Conservation (phyloP, 2,888 invertebrate species). For the Anorthoa munda region DNA sequence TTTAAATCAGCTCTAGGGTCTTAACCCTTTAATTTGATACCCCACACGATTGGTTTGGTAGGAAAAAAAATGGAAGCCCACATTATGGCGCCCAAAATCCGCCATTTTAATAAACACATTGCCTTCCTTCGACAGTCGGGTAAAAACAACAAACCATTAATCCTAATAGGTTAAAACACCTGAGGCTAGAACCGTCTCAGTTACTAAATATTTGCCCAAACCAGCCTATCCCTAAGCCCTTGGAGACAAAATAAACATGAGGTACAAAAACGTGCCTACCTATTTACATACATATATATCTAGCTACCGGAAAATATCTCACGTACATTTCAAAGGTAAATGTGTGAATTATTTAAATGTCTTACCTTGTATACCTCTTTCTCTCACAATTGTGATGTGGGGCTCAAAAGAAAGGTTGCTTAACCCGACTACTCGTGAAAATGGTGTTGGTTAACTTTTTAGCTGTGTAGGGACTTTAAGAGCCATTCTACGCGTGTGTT, state of each 20-base stretch:
- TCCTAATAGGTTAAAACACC: background rate
- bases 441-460: background rate
- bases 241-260: conserved; percentile 36
- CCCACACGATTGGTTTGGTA: too few relatives aligned
- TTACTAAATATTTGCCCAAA: conserved; percentile 8
- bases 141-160: conserved; percentile 8
- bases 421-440: background rate
- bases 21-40: too few relatives aligned
- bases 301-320: conserved; percentile 7
- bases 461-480: background rate
- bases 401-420: background rate
- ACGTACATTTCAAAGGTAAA: conserved; percentile 1
- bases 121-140: too few relatives aligned
- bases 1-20: too few relatives aligned
- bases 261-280: conserved; percentile 1
- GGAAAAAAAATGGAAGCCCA: too few relatives aligned
- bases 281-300: conserved; percentile 1
- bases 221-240: background rate
- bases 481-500: background rate
- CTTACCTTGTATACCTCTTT: conserved; percentile 1
- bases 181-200: background rate
- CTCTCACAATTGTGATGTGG: background rate
- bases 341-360: conserved; percentile 38
- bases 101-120: too few relatives aligned
- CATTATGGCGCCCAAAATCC: too few relatives aligned